Percentiles rank a stretch among this genome's conserved stretches.
Conservation (phyloP, 1,140 invertebrate species). For the Centruroides sculpturatus region DNA sequence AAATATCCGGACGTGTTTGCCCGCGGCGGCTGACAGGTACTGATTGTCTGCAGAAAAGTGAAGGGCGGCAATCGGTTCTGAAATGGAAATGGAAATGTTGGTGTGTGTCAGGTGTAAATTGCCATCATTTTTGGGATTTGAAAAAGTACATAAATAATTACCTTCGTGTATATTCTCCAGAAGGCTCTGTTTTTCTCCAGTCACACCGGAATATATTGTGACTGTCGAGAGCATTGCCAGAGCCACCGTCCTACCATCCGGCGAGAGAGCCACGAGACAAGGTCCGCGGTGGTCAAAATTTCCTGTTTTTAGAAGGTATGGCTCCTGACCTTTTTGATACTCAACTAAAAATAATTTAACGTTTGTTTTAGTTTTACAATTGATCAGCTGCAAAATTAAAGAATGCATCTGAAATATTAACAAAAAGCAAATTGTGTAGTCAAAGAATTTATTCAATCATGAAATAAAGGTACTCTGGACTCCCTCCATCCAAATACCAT, state of each 20-base stretch:
- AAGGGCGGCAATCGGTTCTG: slow-evolving; percentile 50
- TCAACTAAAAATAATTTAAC: slow-evolving; percentile 43
- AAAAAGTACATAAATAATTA: slow-evolving; percentile 18
- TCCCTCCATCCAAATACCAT: no score
- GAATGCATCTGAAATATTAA: no score
- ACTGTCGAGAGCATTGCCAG: slow-evolving; percentile 45
- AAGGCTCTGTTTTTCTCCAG: slow-evolving; percentile 42
- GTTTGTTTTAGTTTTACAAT: no score
- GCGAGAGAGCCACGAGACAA: slow-evolving; percentile 47
- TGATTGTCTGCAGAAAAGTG: slow-evolving; percentile 55
- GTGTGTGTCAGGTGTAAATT: no score
- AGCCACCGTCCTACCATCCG: slow-evolving; percentile 55
- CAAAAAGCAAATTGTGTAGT: no score
- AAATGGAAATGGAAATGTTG: slow-evolving; percentile 30
- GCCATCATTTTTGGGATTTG: no score
- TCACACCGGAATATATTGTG: slow-evolving; percentile 51
- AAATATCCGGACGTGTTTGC: slow-evolving; percentile 59
- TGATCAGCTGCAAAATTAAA: no score
- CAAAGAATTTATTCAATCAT: no score
- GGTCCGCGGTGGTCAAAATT: slow-evolving; percentile 23
- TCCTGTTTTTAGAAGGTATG: slow-evolving; percentile 47
- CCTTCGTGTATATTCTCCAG: slow-evolving; percentile 46
- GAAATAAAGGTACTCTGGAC: no score
- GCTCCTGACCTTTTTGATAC: slow-evolving; percentile 58
- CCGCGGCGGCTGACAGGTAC: slow-evolving; percentile 55